A percentile compares a stretch with the other conserved stretches of the same genome.
Evolutionary conservation across 2,888 invertebrate genomes (phyloP).

Genomic region (Volucella zonaria): DNA sequence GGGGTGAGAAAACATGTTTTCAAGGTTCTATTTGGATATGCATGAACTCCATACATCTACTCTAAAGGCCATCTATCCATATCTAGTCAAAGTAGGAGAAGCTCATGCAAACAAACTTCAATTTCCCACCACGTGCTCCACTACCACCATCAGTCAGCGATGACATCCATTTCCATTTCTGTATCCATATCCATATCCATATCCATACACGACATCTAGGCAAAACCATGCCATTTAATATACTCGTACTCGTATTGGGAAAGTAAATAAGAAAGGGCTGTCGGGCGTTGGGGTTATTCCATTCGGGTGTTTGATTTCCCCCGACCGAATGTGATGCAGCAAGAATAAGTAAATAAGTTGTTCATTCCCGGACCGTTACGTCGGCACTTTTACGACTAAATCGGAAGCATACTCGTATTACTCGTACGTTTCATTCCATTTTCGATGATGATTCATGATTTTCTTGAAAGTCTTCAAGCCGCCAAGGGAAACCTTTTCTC

Average conservation of each 20-base stretch:
- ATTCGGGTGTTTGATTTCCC: slow-evolving; percentile 47
- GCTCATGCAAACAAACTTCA: slow-evolving; percentile 42
- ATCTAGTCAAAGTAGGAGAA: slow-evolving; percentile 7
- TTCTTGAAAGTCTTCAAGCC: slow-evolving; percentile 53
- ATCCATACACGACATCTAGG: slow-evolving; percentile 6
- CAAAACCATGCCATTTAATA: slow-evolving; percentile 50
- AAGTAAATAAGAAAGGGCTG: slow-evolving; percentile 50
- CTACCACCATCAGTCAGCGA: background rate
- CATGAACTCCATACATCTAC: background rate
- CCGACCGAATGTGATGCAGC: slow-evolving; percentile 45
- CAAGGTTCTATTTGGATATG: slow-evolving; percentile 39
- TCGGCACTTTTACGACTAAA: slow-evolving; percentile 60
- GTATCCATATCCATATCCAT: slow-evolving; percentile 4
- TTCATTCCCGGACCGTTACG: slow-evolving; percentile 49
- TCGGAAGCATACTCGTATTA: slow-evolving; percentile 61
- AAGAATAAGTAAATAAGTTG: slow-evolving; percentile 63
- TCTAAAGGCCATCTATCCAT: slow-evolving; percentile 4
- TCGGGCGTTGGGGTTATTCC: background rate
- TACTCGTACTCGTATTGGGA: slow-evolving; percentile 36
- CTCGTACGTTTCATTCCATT: slow-evolving; percentile 17
- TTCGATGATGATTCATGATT: slow-evolving; percentile 53
- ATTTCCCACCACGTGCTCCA: slow-evolving; percentile 49
- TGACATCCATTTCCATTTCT: background rate
- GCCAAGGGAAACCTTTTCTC: slow-evolving; percentile 23
- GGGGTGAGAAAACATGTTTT: slow-evolving; percentile 23